Conservation (phyloP, 2,888 invertebrate genomes). For the Monochamus alternatus region DNA sequence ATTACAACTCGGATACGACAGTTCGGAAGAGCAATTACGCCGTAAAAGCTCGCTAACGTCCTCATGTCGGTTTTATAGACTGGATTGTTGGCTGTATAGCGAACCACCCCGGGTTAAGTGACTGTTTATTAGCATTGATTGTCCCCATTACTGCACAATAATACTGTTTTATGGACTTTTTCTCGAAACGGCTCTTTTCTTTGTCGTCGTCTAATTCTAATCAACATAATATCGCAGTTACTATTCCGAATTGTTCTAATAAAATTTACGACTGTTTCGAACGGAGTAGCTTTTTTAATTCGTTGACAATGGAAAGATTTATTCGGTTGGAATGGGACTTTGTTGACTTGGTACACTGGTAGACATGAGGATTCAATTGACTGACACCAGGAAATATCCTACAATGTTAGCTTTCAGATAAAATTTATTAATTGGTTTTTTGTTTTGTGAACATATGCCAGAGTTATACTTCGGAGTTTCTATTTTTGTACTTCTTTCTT, state of each 20-base stretch:
- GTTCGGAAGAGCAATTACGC: slow-evolving; percentile 64
- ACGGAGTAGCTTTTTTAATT: slow-evolving; percentile 11
- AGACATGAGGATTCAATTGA: too few relatives aligned
- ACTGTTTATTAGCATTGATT: slow-evolving; percentile 62
- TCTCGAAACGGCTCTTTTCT: slow-evolving; percentile 48
- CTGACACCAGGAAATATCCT: not conserved
- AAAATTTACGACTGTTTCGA: slow-evolving; percentile 42
- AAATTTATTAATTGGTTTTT: too few relatives aligned
- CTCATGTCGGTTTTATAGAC: slow-evolving; percentile 61
- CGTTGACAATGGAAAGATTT: slow-evolving; percentile 8
- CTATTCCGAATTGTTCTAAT: slow-evolving; percentile 47
- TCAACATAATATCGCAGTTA: slow-evolving; percentile 52
- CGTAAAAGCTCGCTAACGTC: slow-evolving; percentile 59
- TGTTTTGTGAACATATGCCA: too few relatives aligned
- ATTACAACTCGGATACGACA: slow-evolving; percentile 65
- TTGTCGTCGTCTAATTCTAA: slow-evolving; percentile 47
- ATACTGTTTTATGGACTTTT: slow-evolving; percentile 52
- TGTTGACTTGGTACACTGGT: too few relatives aligned
- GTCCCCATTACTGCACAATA: slow-evolving; percentile 51
- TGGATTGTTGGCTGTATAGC: slow-evolving; percentile 55
- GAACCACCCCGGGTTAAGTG: slow-evolving; percentile 58
- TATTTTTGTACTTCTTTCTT: too few relatives aligned
- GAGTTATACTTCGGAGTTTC: too few relatives aligned
- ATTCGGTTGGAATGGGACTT: not conserved
- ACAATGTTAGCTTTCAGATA: too few relatives aligned